A percentile compares a stretch with the other conserved stretches of the same genome.
Evolutionary conservation across 2,888 invertebrate genomes (phyloP).

Genomic region (Petrolisthes cinctipes): DNA sequence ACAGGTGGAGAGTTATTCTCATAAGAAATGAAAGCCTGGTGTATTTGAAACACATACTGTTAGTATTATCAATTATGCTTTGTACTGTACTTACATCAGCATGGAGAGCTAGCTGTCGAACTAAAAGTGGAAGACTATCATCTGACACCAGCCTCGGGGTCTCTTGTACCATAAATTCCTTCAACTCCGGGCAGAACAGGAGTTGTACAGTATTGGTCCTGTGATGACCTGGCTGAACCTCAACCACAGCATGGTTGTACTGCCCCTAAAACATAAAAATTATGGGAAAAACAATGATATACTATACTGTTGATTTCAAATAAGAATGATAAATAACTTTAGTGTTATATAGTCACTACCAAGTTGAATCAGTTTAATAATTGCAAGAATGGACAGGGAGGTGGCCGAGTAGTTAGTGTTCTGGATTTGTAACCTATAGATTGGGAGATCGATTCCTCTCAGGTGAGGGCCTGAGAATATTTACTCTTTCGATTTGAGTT

Average conservation of each 20-base stretch:
- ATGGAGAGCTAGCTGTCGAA: slow-evolving; percentile 92
- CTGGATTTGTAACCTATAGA: too few relatives aligned
- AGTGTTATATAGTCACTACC: too few relatives aligned
- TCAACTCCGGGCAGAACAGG: slow-evolving; percentile 84
- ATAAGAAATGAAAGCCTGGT: too few relatives aligned
- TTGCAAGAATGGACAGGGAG: too few relatives aligned
- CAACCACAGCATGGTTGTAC: slow-evolving; percentile 91
- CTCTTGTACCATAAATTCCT: slow-evolving; percentile 73
- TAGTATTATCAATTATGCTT: too few relatives aligned
- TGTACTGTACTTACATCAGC: slow-evolving; percentile 77
- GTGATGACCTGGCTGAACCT: slow-evolving; percentile 89
- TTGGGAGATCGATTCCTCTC: too few relatives aligned
- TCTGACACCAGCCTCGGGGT: slow-evolving; percentile 91
- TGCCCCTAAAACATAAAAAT: slow-evolving; percentile 79
- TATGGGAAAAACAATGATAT: background rate
- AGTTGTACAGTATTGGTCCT: slow-evolving; percentile 87
- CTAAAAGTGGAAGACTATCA: slow-evolving; percentile 85
- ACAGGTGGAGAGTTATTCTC: too few relatives aligned
- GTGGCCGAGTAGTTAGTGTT: too few relatives aligned
- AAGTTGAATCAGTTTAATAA: too few relatives aligned
- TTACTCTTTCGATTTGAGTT: too few relatives aligned
- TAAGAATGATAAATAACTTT: background rate
- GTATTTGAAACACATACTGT: too few relatives aligned
- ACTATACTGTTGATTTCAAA: background rate
- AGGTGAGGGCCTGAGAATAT: too few relatives aligned